These are phyloP conservation scores for Plagodis dolabraria DNA, from an alignment of 2,888 invertebrate genomes.

Conservation along the genomic window DNA sequence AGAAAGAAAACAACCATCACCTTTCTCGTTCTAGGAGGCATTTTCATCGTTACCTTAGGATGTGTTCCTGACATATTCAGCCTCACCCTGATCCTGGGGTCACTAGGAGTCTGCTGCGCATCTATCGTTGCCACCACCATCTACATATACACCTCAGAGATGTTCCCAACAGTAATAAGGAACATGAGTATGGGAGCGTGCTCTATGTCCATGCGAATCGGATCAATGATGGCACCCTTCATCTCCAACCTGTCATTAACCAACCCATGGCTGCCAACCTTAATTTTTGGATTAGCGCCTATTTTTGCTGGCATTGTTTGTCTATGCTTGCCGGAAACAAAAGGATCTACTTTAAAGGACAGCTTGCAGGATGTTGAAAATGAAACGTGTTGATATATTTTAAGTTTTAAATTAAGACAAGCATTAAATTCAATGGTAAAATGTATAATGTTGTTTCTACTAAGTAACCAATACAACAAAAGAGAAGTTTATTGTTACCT, in stretches of 20 bases:
- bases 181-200: slow-evolving; percentile 94
- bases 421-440: too few relatives aligned
- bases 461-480: too few relatives aligned
- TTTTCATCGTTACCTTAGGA: slow-evolving; percentile 86
- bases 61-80: slow-evolving; percentile 79
- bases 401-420: too few relatives aligned
- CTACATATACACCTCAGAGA: slow-evolving; percentile 93
- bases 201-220: slow-evolving; percentile 92
- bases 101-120: slow-evolving; percentile 91
- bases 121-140: slow-evolving; percentile 92
- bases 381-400: neutral
- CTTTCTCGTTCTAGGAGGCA: slow-evolving; percentile 85
- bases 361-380: slow-evolving; percentile 88
- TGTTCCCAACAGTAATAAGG: slow-evolving; percentile 94
- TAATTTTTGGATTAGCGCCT: slow-evolving; percentile 89
- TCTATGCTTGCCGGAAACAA: slow-evolving; percentile 90
- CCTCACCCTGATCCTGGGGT: slow-evolving; percentile 86
- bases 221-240: slow-evolving; percentile 93
- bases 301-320: slow-evolving; percentile 87
- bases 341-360: slow-evolving; percentile 89
- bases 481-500: too few relatives aligned
- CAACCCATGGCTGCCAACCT: slow-evolving; percentile 87
- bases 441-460: too few relatives aligned
- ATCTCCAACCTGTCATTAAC: slow-evolving; percentile 86
- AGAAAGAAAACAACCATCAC: slow-evolving; percentile 86